Evolutionary conservation across 2,888 invertebrate species (phyloP).

Genomic region (Prosapia bicincta): DNA sequence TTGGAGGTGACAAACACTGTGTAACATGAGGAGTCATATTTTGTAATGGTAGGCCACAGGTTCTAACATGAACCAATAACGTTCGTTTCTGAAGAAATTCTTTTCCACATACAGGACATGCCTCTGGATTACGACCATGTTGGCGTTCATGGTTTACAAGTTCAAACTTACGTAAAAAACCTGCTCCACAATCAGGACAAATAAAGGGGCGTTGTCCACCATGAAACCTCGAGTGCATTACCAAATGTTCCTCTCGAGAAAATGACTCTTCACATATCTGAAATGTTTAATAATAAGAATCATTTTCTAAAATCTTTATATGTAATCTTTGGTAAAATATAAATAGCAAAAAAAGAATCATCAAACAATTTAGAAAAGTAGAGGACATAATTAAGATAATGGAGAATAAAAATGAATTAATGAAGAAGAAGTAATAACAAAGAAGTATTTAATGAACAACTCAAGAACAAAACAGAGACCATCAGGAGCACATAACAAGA

Average conservation of each 20-base stretch:
- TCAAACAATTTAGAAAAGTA: no score
- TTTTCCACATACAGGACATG: slow-evolving; percentile 78
- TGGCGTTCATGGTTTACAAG: slow-evolving; percentile 78
- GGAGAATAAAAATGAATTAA: no score
- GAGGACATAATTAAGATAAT: no score
- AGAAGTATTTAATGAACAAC: no score
- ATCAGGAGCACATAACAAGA: no score
- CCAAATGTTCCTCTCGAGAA: slow-evolving; percentile 82
- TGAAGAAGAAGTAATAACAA: no score
- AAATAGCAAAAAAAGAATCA: no score
- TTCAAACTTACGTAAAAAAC: slow-evolving; percentile 82
- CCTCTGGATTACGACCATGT: slow-evolving; percentile 76
- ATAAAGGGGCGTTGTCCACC: slow-evolving; percentile 95
- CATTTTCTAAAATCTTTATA: no score
- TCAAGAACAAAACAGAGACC: no score
- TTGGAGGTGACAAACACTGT: slow-evolving; percentile 5
- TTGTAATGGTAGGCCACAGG: slow-evolving; percentile 37
- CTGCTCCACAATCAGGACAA: slow-evolving; percentile 85
- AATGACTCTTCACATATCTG: slow-evolving; percentile 88
- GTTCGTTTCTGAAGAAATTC: slow-evolving; percentile 83
- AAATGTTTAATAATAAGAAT: no score
- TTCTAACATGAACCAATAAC: slow-evolving; percentile 61
- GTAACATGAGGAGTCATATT: slow-evolving; percentile 29
- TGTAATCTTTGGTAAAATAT: no score
- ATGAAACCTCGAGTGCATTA: slow-evolving; percentile 65